These are phyloP conservation scores for Panorpa germanica DNA, from an alignment of 2,888 invertebrate genomes.

Conservation along the genomic window DNA sequence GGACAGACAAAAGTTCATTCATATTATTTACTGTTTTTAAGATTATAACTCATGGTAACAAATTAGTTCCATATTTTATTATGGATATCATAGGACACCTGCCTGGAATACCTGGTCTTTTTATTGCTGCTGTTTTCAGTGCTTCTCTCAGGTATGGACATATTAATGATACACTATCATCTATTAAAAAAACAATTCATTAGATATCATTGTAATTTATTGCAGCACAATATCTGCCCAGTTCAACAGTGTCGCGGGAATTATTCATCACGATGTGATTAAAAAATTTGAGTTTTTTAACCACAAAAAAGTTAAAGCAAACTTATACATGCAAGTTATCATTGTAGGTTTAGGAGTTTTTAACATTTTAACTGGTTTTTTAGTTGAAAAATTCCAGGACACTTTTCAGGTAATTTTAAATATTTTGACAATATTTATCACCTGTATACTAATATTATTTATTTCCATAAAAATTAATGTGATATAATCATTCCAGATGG, in stretches of 20 bases:
- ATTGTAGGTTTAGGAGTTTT: conserved; percentile 29
- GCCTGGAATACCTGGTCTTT: conserved; percentile 36
- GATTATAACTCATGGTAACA: no score
- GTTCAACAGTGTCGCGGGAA: conserved; percentile 32
- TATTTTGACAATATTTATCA: no score
- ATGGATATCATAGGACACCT: conserved; percentile 29
- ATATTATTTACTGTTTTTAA: no score
- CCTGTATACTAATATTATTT: no score
- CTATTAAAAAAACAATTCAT: not conserved
- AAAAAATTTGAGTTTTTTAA: conserved; percentile 21
- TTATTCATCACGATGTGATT: conserved; percentile 35
- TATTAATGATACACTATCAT: no score
- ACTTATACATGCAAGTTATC: conserved; percentile 27
- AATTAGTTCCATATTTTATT: conserved; percentile 35
- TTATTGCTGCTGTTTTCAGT: conserved; percentile 39
- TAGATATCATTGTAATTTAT: conserved; percentile 7
- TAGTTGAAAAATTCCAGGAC: conserved; percentile 25
- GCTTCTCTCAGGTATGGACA: conserved; percentile 28
- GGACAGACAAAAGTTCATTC: not conserved
- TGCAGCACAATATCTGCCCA: conserved; percentile 34
- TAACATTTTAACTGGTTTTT: conserved; percentile 32
- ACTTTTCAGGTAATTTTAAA: no score
- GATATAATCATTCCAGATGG: conserved; percentile 29
- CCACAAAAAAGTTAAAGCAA: conserved; percentile 25
- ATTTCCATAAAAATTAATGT: no score